Percentiles rank a stretch among this genome's conserved stretches.
Evolutionary conservation across 2,797 vertebrate species (phyloP).

Genomic region (Cephalopachus bancanus): DNA sequence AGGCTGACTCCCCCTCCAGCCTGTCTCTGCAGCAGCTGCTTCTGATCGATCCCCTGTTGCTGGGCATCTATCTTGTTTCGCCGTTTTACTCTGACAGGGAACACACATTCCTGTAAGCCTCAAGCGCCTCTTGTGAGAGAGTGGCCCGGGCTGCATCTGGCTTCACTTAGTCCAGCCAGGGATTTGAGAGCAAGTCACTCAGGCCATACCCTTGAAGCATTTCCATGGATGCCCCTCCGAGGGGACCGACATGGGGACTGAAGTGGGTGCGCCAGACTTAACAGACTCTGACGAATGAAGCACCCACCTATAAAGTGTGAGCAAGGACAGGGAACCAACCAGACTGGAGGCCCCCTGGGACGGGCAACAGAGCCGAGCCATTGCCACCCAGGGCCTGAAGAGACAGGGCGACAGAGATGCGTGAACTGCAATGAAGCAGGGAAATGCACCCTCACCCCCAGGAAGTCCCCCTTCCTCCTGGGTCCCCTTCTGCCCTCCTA

Average conservation of each 20-base stretch:
- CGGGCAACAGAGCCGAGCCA: background rate
- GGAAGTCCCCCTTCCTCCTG: background rate
- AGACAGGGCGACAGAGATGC: background rate
- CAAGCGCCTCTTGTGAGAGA: too few relatives aligned
- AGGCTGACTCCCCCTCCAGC: fast-evolving
- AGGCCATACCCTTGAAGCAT: background rate
- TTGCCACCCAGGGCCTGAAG: background rate
- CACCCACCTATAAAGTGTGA: background rate
- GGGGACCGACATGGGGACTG: background rate
- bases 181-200: background rate
- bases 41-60: fast-evolving
- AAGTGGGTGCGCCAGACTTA: background rate
- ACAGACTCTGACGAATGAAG: background rate
- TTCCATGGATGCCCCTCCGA: background rate
- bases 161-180: background rate
- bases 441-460: fast-evolving
- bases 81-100: background rate
- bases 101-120: background rate
- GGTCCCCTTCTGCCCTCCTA: background rate
- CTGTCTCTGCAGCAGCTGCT: background rate
- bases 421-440: background rate
- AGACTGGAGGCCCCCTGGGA: background rate
- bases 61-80: fast-evolving
- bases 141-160: background rate
- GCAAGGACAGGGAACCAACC: background rate